Percentiles rank a stretch among this genome's conserved stretches.
phyloP scores from a whole-genome alignment of 2,888 invertebrate species.

The Electrophaes corylata region DNA sequence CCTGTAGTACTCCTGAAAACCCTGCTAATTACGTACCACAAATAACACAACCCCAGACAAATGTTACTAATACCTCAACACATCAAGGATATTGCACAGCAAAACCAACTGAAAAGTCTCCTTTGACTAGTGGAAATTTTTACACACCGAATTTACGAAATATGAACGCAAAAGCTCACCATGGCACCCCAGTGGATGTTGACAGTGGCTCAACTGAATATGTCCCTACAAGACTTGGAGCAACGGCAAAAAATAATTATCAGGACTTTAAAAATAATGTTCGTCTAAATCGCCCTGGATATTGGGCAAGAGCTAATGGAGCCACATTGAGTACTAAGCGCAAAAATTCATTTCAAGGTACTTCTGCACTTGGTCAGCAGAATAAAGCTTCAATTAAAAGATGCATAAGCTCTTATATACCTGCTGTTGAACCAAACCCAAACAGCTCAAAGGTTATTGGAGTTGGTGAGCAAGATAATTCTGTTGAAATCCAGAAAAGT shows the following conservation, averaged over 20 bases:
- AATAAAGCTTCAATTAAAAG: constrained; percentile 18
- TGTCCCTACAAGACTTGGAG: constrained; percentile 75
- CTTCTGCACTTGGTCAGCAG: constrained; percentile 2
- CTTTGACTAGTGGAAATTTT: constrained; percentile 72
- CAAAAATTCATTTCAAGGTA: constrained; percentile 17
- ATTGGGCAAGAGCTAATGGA: constrained; percentile 78
- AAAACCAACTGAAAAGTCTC: constrained; percentile 60
- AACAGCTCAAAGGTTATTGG: background rate
- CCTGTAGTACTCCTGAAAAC: constrained; percentile 40
- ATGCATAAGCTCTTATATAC: constrained; percentile 11
- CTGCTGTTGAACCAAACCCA: constrained; percentile 15
- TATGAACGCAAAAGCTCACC: constrained; percentile 61
- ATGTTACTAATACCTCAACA: constrained; percentile 13
- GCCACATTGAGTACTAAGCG: constrained; percentile 40
- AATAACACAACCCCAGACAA: constrained; percentile 39
- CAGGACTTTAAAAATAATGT: constrained; percentile 79
- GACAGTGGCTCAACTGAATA: constrained; percentile 75
- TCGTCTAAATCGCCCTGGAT: constrained; percentile 49
- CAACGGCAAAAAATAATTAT: constrained; percentile 73
- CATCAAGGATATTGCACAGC: constrained; percentile 70
- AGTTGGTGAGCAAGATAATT: background rate
- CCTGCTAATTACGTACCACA: constrained; percentile 45
- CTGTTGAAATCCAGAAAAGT: constrained; percentile 5
- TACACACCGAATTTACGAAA: constrained; percentile 69
- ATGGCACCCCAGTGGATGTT: constrained; percentile 49